A percentile compares a stretch with the other conserved stretches of the same genome.
These are phyloP conservation scores for Myiopsitta monachus DNA, from an alignment of 2,113 vertebrate species.

Conservation along the genomic window DNA sequence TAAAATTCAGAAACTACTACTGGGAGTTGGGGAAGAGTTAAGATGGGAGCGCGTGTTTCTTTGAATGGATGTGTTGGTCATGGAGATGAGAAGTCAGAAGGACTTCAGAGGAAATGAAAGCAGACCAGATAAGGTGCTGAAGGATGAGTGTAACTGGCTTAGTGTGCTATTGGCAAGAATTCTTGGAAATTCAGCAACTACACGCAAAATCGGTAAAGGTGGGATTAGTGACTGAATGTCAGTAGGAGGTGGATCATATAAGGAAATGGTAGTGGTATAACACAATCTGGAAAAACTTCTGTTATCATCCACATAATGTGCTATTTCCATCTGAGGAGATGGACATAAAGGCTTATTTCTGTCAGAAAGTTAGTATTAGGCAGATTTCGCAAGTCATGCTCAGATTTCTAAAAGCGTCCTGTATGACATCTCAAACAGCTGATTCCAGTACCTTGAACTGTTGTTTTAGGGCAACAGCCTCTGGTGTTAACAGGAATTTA, in stretches of 20 bases:
- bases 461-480: neutral
- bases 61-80: neutral
- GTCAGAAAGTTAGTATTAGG: neutral
- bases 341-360: neutral
- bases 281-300: neutral
- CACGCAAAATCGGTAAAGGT: neutral
- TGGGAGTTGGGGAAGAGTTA: neutral
- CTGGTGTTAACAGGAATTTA: neutral
- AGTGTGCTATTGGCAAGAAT: neutral
- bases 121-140: neutral
- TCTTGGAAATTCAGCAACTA: neutral
- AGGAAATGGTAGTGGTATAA: neutral
- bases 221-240: neutral
- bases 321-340: neutral
- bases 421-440: neutral
- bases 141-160: neutral
- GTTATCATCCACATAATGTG: neutral
- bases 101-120: neutral
- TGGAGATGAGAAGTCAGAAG: neutral
- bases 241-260: neutral
- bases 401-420: neutral
- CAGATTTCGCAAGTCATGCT: neutral
- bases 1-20: neutral
- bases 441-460: fast-evolving
- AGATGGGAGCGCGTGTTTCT: neutral